Evolutionary conservation across 2,888 invertebrate genomes (phyloP).

Genomic region (Watsonalla binaria): DNA sequence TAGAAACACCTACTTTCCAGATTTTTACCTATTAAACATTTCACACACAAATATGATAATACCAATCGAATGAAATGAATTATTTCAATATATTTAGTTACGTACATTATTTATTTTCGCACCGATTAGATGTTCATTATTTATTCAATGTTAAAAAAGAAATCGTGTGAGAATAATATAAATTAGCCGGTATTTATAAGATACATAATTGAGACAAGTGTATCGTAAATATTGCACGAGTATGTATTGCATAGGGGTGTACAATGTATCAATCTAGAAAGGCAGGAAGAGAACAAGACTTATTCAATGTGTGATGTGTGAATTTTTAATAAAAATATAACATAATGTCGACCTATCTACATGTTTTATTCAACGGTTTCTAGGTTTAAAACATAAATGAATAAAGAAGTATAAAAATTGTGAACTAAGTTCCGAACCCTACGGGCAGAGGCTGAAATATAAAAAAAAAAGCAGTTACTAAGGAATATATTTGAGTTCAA

Average conservation of each 20-base stretch:
- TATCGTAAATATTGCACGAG: background rate
- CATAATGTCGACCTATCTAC: constrained; percentile 4
- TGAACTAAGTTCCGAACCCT: background rate
- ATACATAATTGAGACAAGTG: background rate
- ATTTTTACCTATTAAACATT: too few relatives aligned
- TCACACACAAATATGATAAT: too few relatives aligned
- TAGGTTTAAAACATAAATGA: too few relatives aligned
- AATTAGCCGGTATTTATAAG: too few relatives aligned
- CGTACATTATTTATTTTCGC: background rate
- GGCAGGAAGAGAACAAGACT: constrained; percentile 72
- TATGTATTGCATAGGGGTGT: background rate
- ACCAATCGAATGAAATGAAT: background rate
- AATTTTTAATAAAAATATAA: constrained; percentile 60
- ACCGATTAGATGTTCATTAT: background rate
- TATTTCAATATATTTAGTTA: background rate
- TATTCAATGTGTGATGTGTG: constrained; percentile 59
- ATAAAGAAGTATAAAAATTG: too few relatives aligned
- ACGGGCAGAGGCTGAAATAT: background rate
- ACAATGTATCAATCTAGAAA: constrained; percentile 5
- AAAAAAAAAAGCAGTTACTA: constrained; percentile 15
- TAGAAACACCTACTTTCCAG: too few relatives aligned
- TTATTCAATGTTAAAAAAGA: too few relatives aligned
- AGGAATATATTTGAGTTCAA: constrained; percentile 61
- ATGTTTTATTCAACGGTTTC: too few relatives aligned
- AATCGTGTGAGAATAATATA: too few relatives aligned